Base-by-base conservation (phyloP, 2,797 vertebrate genomes). In the Hoplostethus atlanticus region DNA sequence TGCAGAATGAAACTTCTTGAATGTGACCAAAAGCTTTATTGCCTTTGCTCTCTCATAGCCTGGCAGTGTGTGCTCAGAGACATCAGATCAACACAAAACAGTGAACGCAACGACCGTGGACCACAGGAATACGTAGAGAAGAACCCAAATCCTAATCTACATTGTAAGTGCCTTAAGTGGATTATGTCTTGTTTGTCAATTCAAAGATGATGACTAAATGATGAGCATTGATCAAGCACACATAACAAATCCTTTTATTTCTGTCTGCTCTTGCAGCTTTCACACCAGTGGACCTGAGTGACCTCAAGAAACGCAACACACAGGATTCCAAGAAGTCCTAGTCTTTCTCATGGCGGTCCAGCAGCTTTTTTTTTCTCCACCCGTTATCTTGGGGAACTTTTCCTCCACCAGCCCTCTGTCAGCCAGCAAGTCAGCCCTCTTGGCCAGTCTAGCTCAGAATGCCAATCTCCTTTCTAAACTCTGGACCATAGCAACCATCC, bases 51-150 rank as follows among this genome's bases (percentile, higher is more conserved):
- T 46, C 69, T 66, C n/a, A 1, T 85, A 99, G 98, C 97, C 74
- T 99, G 98, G 98, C 96, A 98, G 92, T 97, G 96, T 72, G 98
- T 99, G 91, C 96, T 98, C 84, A 95, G 96, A 84, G 98, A 99
- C 84, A 95, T 99, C 75, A 95, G 96, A 87, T 96, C 94, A 87
- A 92, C 96, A 78, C 94, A 96, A 0, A 97, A 97, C 83, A 95
- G 94, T 3, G 98, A 99, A 90, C 95, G 97, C 15, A 94, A 96
- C 84, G 95, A 97, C 77, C 93, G 97, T 87, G 95, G 97, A 89
- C 97, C 98, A 86, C 97, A 99, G 86, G 97, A 99, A 80, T 99
- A 99, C 47, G 97, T 99, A 92, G 98, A 99, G 91, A 99, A 98
- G 94, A 97, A 95, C 88, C 97, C 97, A 67, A 98, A 98, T 84